Evolutionary conservation across 1,140 invertebrate species (phyloP), one percentile per base, ranked within the genome.

Genomic region (Colletes latitarsis): DNA sequence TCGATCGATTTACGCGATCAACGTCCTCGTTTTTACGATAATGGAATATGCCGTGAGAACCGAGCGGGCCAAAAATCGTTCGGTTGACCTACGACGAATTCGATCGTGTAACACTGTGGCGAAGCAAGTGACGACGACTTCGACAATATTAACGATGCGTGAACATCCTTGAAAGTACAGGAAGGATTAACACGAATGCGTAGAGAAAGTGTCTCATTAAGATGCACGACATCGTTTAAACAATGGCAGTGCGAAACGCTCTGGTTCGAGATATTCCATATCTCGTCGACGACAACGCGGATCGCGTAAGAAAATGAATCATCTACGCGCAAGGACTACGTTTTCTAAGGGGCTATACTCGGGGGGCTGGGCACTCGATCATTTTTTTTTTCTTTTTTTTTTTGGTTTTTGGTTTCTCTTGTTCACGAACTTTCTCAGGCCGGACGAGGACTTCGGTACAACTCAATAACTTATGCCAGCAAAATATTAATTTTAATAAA

Each of bases 401-500:
- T 15, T 63, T 17, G 2, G 12, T 6, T 30, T 63, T 55, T 21
- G 19, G 0, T 21, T 52, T 55, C 19, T 41, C 12, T 68, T 46
- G 52, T 76, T 58, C 63, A 64, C 76, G 72, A 73, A 88, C 85
- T 76, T 83, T 88, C 39, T 63, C 81, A 88, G 86, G 77, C 76
- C 84, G 83, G 85, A 89, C 83, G 83, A 89, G 85, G 87, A 82
- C 69, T 86, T 88, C 82, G 82, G 83, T 89, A 89, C 85, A 88
- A 89, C 79, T 88, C 81, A 89, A 88, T 89, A 83, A 90, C 81
- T 89, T 87, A 88, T 89, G 83, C 83, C 88, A 89, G 86, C 86
- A 89, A 89, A 90, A 89, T 83, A 90, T 89, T 89, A 88, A 83
- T 84, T 89, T 89, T 87, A 90, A 90, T 90, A 79, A 88, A 88